Base-by-base conservation (phyloP, 2,797 vertebrate genomes). In the Phoeniculus purpureus region DNA sequence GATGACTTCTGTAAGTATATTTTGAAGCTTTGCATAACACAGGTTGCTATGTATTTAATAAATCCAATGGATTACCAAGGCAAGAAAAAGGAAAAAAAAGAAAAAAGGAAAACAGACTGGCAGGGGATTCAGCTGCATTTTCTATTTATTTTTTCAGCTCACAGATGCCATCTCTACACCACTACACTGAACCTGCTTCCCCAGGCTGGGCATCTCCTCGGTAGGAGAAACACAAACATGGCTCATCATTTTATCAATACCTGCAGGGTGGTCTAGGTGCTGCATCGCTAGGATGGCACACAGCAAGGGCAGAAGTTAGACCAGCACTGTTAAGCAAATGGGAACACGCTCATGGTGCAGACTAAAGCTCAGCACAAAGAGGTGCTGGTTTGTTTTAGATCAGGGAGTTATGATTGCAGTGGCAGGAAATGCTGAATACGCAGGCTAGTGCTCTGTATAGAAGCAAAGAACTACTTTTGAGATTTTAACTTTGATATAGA, bases 1-100 rank as follows among this genome's bases (percentile, higher is more conserved):
- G 85, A 83, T 88, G 87, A 95, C 83, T 89, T 92, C 84, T 92
- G 34, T 68, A 95, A 94, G 93, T 91, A 66, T 68, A 66, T 81
- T 94, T 85, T 85, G 80, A 78, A 96, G 89, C 87, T 86, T 78
- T 91, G 76, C 59, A 22, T 64, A 94, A 94, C 25, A 62, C 64
- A 50, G 66, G 87, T 92, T 93, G 85, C 77, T 79, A 74, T 37
- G 75, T 67, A 95, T 87, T 90, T 90, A 94, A 94, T 91, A 73
- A 87, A 96, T 89, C 75, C 68, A 92, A 31, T 76, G 87, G 90
- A 93, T 82, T 87, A 89, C 50, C 34, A 65, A 19, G 29, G 51
- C 12, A 51, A 74, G 72, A 60, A 83, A 66, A 25, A 7, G 34
- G 20, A 48, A 34, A 25, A 43, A 43, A 43, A 40, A 40, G 15